phyloP scores from a whole-genome alignment of 2,888 invertebrate species.

The Cataglyphis cursor region DNA sequence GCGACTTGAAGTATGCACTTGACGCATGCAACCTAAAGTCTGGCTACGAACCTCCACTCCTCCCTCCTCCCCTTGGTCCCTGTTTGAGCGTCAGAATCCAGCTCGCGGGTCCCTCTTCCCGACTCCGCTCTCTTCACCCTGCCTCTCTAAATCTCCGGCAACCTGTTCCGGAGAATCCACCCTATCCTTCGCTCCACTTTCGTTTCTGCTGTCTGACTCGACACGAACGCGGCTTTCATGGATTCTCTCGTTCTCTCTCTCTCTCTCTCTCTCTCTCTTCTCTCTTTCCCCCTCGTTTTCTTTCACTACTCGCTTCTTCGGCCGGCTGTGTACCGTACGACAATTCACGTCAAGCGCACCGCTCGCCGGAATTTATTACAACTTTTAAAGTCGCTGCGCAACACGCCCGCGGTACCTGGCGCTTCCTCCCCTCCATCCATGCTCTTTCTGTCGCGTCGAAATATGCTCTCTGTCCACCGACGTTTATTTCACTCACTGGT shows the following conservation, averaged over 20 bases:
- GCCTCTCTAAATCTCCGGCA: constrained; percentile 50
- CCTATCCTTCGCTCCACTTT: constrained; percentile 55
- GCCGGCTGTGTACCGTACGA: constrained; percentile 58
- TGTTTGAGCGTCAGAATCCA: constrained; percentile 13
- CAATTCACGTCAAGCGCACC: constrained; percentile 63
- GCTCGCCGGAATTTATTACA: constrained; percentile 63
- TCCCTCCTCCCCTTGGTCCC: constrained; percentile 45
- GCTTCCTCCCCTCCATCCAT: neutral
- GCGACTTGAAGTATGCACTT: constrained; percentile 84
- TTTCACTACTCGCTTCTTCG: constrained; percentile 20
- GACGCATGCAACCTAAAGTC: constrained; percentile 80
- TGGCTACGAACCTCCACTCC: constrained; percentile 40
- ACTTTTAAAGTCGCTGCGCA: constrained; percentile 56
- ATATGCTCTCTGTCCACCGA: neutral
- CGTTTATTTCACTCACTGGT: neutral
- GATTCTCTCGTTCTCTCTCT: neutral
- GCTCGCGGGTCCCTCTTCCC: constrained; percentile 32
- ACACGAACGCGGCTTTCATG: constrained; percentile 36
- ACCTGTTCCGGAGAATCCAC: constrained; percentile 64
- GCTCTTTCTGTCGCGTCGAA: neutral
- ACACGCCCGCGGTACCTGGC: constrained; percentile 1
- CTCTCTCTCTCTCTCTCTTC: neutral
- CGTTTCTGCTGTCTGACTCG: constrained; percentile 51
- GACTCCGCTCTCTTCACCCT: constrained; percentile 54
- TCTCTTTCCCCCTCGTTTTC: neutral